Conservation (phyloP, 2,113 vertebrate genomes). For the Hypomesus transpacificus region DNA sequence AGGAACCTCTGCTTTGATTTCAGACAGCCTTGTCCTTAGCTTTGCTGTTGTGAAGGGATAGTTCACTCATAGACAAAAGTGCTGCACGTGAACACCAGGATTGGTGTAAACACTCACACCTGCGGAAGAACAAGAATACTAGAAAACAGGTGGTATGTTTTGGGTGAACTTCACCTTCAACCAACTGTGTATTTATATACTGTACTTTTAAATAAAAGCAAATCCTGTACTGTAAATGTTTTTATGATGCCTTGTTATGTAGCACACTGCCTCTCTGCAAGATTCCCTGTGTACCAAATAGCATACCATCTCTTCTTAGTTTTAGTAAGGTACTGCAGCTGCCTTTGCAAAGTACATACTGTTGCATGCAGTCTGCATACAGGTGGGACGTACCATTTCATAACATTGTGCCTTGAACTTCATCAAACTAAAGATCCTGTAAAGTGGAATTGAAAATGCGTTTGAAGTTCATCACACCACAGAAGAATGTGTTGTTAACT, state of each 20-base stretch:
- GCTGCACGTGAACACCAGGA: background rate
- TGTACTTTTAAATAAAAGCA: constrained; percentile 35
- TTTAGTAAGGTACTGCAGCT: too few relatives aligned
- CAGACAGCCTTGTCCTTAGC: background rate
- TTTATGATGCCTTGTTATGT: constrained; percentile 6
- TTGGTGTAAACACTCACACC: background rate
- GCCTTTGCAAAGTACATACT: too few relatives aligned
- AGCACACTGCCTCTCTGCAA: too few relatives aligned
- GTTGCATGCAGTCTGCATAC: too few relatives aligned
- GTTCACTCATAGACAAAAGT: background rate
- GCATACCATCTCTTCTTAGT: too few relatives aligned
- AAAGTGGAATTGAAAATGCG: too few relatives aligned
- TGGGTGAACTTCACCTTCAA: background rate
- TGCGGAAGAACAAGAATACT: background rate
- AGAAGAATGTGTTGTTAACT: too few relatives aligned
- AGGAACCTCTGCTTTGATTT: background rate
- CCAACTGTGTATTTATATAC: background rate
- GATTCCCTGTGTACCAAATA: too few relatives aligned
- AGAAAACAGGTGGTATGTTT: background rate
- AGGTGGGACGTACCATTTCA: constrained; percentile 56
- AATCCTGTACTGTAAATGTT: constrained; percentile 5
- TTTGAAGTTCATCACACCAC: too few relatives aligned
- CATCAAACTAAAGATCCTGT: too few relatives aligned
- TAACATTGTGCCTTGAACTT: constrained; percentile 64
- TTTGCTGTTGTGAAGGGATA: background rate